Conservation (phyloP, 2,888 invertebrate genomes). For the Lampropteryx suffumata region DNA sequence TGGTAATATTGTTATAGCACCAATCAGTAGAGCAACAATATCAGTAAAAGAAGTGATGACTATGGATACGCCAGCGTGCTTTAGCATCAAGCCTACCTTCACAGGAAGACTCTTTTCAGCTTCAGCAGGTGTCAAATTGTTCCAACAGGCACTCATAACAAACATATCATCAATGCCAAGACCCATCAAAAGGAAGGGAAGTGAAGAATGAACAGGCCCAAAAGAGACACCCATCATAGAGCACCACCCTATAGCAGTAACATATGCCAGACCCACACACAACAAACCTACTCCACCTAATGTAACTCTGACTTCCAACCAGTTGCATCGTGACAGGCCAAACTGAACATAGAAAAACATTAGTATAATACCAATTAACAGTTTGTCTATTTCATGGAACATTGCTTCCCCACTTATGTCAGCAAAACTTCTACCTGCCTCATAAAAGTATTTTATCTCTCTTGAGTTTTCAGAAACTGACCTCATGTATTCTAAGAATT, state of each 20-base stretch:
- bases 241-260: conserved; percentile 88
- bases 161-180: conserved; percentile 93
- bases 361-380: conserved; percentile 85
- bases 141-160: conserved; percentile 91
- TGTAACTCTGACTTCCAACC: conserved; percentile 87
- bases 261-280: conserved; percentile 88
- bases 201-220: conserved; percentile 91
- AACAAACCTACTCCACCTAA: conserved; percentile 87
- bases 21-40: conserved; percentile 90
- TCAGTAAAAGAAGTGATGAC: conserved; percentile 93
- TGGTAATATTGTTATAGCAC: conserved; percentile 90
- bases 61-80: conserved; percentile 92
- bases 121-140: conserved; percentile 82
- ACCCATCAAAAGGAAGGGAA: conserved; percentile 92
- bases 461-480: conserved; percentile 51
- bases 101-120: conserved; percentile 82
- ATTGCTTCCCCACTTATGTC: conserved; percentile 87
- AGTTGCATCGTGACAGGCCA: conserved; percentile 88
- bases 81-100: conserved; percentile 86
- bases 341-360: conserved; percentile 90
- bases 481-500: conserved; percentile 76
- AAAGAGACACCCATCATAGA: conserved; percentile 87
- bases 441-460: conserved; percentile 78
- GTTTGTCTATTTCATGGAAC: conserved; percentile 88
- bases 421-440: conserved; percentile 88